A percentile compares a stretch with the other conserved stretches of the same genome.
Evolutionary conservation across 2,888 invertebrate species (phyloP).

Genomic region (Agriopis aurantiaria): DNA sequence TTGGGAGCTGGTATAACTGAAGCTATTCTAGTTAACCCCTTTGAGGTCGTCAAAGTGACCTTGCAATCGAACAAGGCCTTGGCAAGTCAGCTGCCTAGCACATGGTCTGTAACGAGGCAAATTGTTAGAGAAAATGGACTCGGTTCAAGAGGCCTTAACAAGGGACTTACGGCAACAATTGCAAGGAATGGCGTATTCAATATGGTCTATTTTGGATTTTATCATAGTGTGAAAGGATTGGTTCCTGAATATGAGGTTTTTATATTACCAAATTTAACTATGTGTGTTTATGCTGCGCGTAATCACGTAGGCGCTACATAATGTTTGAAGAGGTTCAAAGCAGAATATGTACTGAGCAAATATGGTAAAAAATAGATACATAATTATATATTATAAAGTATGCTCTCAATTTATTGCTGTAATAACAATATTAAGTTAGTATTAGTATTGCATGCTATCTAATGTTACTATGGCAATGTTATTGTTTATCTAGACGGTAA

Average conservation of each 20-base stretch:
- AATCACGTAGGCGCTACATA: too few species aligned
- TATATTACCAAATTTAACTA: not conserved
- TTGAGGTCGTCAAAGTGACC: conserved; percentile 98
- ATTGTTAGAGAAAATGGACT: conserved; percentile 92
- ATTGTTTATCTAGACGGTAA: conserved; percentile 11
- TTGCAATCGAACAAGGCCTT: conserved; percentile 91
- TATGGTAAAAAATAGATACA: not conserved
- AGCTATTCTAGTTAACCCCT: conserved; percentile 96
- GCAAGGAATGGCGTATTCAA: conserved; percentile 96
- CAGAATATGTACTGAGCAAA: not conserved
- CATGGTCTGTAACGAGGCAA: conserved; percentile 92
- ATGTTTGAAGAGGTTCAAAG: not conserved
- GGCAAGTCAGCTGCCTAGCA: conserved; percentile 89
- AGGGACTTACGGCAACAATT: conserved; percentile 95
- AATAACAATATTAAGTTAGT: not conserved
- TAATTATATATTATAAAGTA: not conserved
- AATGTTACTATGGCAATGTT: not conserved
- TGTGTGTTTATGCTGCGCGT: not conserved
- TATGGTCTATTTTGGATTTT: conserved; percentile 97
- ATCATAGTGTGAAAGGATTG: conserved; percentile 94
- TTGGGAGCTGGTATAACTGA: conserved; percentile 96
- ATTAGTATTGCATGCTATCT: not conserved
- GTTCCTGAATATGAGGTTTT: conserved; percentile 88
- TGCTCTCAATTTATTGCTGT: conserved; percentile 2
- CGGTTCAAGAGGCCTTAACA: conserved; percentile 93